Conservation (phyloP, 2,113 vertebrate genomes). For the Spea bombifrons region DNA sequence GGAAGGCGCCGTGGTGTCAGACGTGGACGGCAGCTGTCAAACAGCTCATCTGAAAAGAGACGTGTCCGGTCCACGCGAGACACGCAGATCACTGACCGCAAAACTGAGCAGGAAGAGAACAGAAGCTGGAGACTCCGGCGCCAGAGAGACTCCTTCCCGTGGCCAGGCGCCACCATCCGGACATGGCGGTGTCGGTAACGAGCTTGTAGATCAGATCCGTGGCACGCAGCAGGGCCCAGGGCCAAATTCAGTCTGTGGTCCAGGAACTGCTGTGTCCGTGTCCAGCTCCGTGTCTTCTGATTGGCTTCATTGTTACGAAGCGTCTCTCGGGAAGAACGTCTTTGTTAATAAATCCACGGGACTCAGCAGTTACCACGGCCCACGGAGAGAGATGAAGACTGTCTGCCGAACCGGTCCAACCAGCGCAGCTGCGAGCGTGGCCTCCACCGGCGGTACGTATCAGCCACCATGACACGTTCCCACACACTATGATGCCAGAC, state of each 20-base stretch:
- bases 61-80: slow-evolving; percentile 33
- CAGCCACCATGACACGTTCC: too few species aligned
- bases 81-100: slow-evolving; percentile 70
- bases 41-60: slow-evolving; percentile 50
- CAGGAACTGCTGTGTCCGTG: background rate
- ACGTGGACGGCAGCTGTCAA: too few species aligned
- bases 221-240: background rate
- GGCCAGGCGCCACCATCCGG: too few species aligned
- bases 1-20: too few species aligned
- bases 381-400: slow-evolving; percentile 61
- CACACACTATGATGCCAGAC: too few species aligned
- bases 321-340: slow-evolving; percentile 70
- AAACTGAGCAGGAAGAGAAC: slow-evolving; percentile 78
- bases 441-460: slow-evolving; percentile 79
- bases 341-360: slow-evolving; percentile 87
- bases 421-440: slow-evolving; percentile 80
- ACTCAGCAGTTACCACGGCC: slow-evolving; percentile 79
- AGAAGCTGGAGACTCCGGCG: slow-evolving; percentile 49
- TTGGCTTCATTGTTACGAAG: slow-evolving; percentile 83
- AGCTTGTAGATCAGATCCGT: background rate
- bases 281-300: slow-evolving; percentile 44
- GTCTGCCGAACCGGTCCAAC: slow-evolving; percentile 80
- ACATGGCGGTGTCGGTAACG: slow-evolving; percentile 11
- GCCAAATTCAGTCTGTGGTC: background rate
- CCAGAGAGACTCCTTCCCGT: background rate